Percentiles rank a stretch among this genome's conserved stretches.
Conservation (phyloP, 1,140 invertebrate genomes). For the Holotrichia oblita region DNA sequence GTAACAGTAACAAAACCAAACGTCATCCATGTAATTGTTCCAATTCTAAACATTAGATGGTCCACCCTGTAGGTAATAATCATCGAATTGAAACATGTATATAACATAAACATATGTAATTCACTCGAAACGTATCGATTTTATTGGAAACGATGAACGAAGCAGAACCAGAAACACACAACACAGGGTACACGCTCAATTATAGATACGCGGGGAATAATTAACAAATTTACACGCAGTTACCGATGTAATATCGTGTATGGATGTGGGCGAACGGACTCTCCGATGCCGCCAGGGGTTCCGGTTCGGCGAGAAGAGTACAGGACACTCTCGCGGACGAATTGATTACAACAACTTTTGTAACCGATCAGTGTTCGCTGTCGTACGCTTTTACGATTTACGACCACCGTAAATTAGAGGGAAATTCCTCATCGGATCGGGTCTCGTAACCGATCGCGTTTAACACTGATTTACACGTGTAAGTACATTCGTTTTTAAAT, state of each 20-base stretch:
- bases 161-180: neutral
- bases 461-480: neutral
- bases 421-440: neutral
- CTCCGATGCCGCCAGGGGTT: neutral
- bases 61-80: too few relatives aligned
- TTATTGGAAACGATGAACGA: slow-evolving; percentile 5
- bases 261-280: neutral
- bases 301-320: neutral
- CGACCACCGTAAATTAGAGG: slow-evolving; percentile 3
- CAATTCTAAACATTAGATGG: too few relatives aligned
- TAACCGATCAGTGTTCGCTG: slow-evolving; percentile 15
- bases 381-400: neutral
- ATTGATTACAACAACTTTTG: neutral
- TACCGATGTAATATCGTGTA: neutral
- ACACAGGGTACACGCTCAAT: neutral
- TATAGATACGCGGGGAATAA: slow-evolving; percentile 5
- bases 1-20: too few relatives aligned
- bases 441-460: too few relatives aligned
- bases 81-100: too few relatives aligned
- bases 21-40: too few relatives aligned
- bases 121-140: neutral
- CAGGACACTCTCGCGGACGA: neutral
- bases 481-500: neutral
- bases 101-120: too few relatives aligned
- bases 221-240: slow-evolving; percentile 20